These are phyloP conservation scores for Astyanax mexicanus DNA, from an alignment of 2,797 vertebrate genomes.

Conservation along the genomic window DNA sequence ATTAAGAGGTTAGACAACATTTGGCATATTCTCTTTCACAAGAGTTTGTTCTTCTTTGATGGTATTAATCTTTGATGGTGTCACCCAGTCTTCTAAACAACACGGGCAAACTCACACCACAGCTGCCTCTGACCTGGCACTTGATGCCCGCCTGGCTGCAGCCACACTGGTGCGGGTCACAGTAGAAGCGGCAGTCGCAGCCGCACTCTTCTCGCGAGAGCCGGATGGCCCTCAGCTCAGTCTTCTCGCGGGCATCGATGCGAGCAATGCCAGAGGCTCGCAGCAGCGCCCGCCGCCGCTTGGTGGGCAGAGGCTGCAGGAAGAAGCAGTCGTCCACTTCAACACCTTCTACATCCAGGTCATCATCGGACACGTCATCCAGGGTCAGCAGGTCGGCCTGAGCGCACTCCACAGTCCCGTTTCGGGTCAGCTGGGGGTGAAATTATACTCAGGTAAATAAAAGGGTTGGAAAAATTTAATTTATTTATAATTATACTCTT, in stretches of 20 bases:
- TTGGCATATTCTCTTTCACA: no score
- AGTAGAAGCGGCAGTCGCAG: constrained; percentile 94
- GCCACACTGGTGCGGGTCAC: constrained; percentile 92
- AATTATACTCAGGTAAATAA: background rate
- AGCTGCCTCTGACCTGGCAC: constrained; percentile 86
- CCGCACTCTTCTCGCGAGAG: constrained; percentile 93
- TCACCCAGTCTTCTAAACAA: background rate
- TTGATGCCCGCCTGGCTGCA: constrained; percentile 97
- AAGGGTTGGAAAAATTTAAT: background rate
- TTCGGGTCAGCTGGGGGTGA: constrained; percentile 86
- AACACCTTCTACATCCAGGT: constrained; percentile 90
- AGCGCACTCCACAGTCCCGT: constrained; percentile 90
- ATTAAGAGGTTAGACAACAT: no score
- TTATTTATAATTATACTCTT: no score
- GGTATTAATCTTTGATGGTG: background rate
- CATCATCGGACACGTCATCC: constrained; percentile 93
- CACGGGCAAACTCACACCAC: background rate
- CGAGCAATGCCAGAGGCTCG: constrained; percentile 91
- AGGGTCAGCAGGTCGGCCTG: constrained; percentile 91
- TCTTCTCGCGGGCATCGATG: constrained; percentile 93
- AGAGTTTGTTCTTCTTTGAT: no score
- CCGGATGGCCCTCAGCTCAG: constrained; percentile 92
- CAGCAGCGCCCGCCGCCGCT: constrained; percentile 89
- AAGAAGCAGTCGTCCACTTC: constrained; percentile 97
- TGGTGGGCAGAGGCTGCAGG: constrained; percentile 92